Percentiles rank a stretch among this genome's conserved stretches.
Evolutionary conservation across 2,113 vertebrate genomes (phyloP).

Genomic region (Bungarus multicinctus): DNA sequence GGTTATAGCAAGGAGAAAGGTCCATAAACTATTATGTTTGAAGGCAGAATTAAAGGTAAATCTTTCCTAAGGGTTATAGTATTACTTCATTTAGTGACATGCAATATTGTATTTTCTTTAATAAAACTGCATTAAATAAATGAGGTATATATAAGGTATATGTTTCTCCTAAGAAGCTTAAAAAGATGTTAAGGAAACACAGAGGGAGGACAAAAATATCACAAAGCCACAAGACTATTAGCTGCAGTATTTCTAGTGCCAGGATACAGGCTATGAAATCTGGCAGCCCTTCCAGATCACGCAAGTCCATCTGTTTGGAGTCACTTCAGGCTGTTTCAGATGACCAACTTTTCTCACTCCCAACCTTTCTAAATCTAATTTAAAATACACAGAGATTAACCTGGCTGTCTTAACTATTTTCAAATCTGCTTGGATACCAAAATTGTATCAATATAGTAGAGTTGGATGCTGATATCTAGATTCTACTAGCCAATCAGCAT

Average conservation of each 20-base stretch:
- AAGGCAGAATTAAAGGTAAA: not conserved
- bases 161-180: not conserved
- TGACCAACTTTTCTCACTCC: not conserved
- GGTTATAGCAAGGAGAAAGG: not conserved
- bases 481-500: not conserved
- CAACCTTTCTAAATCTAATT: not conserved
- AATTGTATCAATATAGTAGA: not conserved
- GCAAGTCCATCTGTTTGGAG: not conserved
- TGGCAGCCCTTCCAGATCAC: not conserved
- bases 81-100: not conserved
- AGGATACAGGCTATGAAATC: not conserved
- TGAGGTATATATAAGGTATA: not conserved
- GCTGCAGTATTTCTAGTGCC: not conserved
- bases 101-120: not conserved
- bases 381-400: not conserved
- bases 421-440: not conserved
- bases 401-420: not conserved
- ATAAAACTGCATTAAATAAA: slow-evolving; percentile 5
- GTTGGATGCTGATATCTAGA: not conserved
- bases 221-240: not conserved
- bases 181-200: not conserved
- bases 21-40: not conserved
- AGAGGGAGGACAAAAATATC: not conserved
- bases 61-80: not conserved
- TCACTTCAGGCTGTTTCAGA: not conserved